These are phyloP conservation scores for Cromileptes altivelis DNA, from an alignment of 2,113 vertebrate genomes.

Conservation along the genomic window DNA sequence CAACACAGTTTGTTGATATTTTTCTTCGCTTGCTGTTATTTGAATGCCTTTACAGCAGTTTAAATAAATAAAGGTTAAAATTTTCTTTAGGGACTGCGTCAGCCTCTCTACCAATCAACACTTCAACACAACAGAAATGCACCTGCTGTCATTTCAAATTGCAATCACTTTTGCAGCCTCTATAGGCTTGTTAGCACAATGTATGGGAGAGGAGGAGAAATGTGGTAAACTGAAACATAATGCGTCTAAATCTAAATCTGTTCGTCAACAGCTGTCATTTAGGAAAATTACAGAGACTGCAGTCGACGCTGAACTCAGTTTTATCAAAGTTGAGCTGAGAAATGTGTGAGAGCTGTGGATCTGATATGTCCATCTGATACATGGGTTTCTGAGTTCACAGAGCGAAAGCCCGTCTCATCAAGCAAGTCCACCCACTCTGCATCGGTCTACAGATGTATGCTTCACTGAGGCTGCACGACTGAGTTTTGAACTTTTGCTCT, in stretches of 20 bases:
- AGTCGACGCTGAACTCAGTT: not conserved
- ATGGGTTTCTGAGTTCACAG: not conserved
- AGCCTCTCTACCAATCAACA: not conserved
- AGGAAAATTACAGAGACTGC: not conserved
- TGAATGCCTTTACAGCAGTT: not conserved
- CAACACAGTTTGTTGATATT: not conserved
- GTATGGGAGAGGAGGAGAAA: not conserved
- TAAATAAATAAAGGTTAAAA: not conserved
- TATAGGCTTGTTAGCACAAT: not conserved
- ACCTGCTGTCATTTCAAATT: not conserved
- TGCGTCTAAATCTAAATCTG: not conserved
- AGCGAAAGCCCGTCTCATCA: not conserved
- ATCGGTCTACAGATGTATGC: not conserved
- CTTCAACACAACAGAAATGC: not conserved
- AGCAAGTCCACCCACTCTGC: not conserved
- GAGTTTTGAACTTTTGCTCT: not conserved
- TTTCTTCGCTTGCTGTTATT: not conserved
- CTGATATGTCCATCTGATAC: not conserved
- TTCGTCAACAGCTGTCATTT: not conserved
- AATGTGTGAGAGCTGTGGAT: not conserved
- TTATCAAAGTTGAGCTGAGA: not conserved
- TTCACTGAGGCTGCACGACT: not conserved
- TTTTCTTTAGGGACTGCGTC: not conserved
- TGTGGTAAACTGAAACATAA: not conserved
- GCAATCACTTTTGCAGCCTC: not conserved